Evolutionary conservation across 2,888 invertebrate species (phyloP), one percentile per base, ranked within the genome.

Genomic region (Melanophora roralis): DNA sequence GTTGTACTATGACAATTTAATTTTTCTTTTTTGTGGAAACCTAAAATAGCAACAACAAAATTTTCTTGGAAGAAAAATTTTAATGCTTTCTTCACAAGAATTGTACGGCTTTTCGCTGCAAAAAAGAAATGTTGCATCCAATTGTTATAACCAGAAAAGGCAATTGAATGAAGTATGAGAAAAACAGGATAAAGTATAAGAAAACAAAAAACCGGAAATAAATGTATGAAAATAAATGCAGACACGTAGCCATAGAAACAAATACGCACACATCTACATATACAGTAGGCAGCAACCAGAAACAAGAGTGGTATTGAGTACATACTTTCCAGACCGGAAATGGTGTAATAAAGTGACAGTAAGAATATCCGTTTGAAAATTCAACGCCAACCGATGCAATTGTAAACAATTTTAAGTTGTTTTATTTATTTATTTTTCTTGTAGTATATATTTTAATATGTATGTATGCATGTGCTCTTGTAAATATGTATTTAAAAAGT

Each of bases 301-400:
- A 7, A 7, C 32, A 67, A 47, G 16, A 68, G 21, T 23, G 16
- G 9, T 12, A 21, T 27, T 27, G 27, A 45, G 7, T 23, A 32
- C 49, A 40, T 3, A 27, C 60, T 73, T 62, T 53, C 72, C 59
- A 78, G 60, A 69, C 64, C 82, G 83, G 83, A 81, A 83, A 80
- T 72, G 68, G 69, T 75, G 73, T 82, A 81, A 81, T 82, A 82
- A 83, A 82, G 80, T 82, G 83, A 82, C 82, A 82, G 83, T 80
- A 80, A 83, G 81, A 72, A 82, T 81, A 82, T 83, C 83, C 83
- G 83, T 75, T 83, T 81, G 79, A 78, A 81, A 75, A n/a, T 78
- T 81, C 77, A 60, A 67, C 71, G 49, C 74, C 69, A 55, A 60
- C 73, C 55, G 74, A 67, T 74, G 76, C 69, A 78, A 67, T 82